Base-by-base conservation (phyloP, 2,113 vertebrate species). In the Cottus gobio region DNA sequence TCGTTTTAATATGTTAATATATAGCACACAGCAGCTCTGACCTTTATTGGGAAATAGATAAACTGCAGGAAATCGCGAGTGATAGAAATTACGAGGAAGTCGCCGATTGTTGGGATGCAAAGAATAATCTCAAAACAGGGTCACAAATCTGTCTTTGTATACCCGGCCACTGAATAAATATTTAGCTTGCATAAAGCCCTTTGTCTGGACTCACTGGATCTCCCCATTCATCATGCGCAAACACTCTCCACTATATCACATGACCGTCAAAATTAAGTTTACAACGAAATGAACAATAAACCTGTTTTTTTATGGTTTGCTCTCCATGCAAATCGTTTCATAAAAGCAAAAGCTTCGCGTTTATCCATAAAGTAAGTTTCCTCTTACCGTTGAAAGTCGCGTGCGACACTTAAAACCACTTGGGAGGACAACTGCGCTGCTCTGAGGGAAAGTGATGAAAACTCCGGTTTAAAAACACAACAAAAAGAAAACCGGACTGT, bases 321-420 rank as follows among this genome's bases (percentile, higher is more conserved):
- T n/a, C 12, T 61, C 10, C 11, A 1, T 50, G 4, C 15, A 77
- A 78, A 52, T 8, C 10, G 7, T 11, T 37, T 8, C 5, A 22
- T 31, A 26, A 78, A 85, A 85, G 28, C 2, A 37, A 39, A 60
- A 6, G 5, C 4, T 22, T 30, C 18, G 1, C 30, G 42, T 79
- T 75, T 13, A 39, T 65, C 10, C 15, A 24, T 46, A 26, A 34
- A 63, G 30, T 44, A 28, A 28, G 31, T 36, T 71, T 66, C n/a
- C 5, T 80, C 93, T 93, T 93, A 93, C 91, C 93, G 86, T 89
- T n/a, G 5, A 65, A 82, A 42, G 10, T 31, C 37, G 65, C 34
- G 70, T 80, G 64, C 54, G 63, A 61, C 65, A 48, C 42, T 75
- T 71, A 64, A 69, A 83, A 39, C 63, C 82, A 78, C 83, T 68